Evolutionary conservation across 2,888 invertebrate species (phyloP).

Genomic region (Agonum fuliginosum): DNA sequence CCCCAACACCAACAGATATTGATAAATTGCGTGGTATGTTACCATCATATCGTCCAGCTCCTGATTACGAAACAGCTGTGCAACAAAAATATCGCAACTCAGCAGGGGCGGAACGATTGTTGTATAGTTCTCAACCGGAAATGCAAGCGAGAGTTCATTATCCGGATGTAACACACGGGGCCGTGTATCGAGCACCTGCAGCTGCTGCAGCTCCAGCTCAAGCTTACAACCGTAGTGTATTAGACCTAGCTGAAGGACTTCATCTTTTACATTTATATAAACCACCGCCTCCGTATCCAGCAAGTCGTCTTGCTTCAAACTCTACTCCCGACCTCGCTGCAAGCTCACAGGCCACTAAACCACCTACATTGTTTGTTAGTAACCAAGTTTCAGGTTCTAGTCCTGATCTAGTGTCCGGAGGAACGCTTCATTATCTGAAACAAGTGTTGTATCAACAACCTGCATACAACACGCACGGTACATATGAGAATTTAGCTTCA

Average conservation of each 20-base stretch:
- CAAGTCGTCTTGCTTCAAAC: constrained; percentile 84
- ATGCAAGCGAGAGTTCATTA: constrained; percentile 71
- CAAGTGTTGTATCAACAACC: constrained; percentile 61
- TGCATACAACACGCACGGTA: constrained; percentile 77
- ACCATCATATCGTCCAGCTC: constrained; percentile 92
- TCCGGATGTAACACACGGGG: constrained; percentile 80
- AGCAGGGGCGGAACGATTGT: constrained; percentile 72
- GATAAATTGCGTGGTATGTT: constrained; percentile 82
- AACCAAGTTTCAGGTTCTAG: constrained; percentile 84
- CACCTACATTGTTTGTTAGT: constrained; percentile 68
- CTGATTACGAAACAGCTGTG: constrained; percentile 96
- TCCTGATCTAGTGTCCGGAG: constrained; percentile 85
- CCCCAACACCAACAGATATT: constrained; percentile 70
- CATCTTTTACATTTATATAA: constrained; percentile 83
- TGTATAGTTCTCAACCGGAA: constrained; percentile 82
- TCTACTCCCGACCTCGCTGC: constrained; percentile 90
- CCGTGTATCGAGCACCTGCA: constrained; percentile 44
- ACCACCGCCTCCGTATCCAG: constrained; percentile 90
- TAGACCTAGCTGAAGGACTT: constrained; percentile 74
- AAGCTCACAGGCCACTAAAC: constrained; percentile 75
- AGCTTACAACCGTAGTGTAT: constrained; percentile 60
- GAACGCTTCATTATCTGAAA: constrained; percentile 73
- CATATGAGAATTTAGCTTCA: constrained; percentile 83
- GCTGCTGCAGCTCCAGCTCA: constrained; percentile 28
- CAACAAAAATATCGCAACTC: constrained; percentile 86